Evolutionary conservation across 1,140 invertebrate species (phyloP).

Genomic region (Leptopilina clavipes): DNA sequence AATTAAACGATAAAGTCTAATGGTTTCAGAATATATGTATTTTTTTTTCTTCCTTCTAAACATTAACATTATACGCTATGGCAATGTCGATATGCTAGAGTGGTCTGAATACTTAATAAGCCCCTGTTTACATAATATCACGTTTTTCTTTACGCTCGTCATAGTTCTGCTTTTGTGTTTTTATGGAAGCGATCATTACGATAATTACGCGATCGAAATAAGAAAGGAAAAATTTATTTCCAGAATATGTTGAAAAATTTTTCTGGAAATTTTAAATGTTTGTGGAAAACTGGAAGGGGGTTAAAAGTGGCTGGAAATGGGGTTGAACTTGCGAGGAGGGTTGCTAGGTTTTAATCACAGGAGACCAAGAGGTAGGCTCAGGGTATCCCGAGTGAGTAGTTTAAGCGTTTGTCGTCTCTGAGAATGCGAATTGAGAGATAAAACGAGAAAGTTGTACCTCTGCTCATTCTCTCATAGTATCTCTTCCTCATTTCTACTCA

Average conservation of each 20-base stretch:
- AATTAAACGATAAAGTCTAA: slow-evolving; percentile 22
- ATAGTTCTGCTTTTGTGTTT: neutral
- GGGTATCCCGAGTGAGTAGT: slow-evolving; percentile 60
- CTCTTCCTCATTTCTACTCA: slow-evolving; percentile 49
- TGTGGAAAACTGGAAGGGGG: too few relatives aligned
- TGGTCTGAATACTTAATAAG: slow-evolving; percentile 17
- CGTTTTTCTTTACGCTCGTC: neutral
- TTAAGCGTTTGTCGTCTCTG: slow-evolving; percentile 67
- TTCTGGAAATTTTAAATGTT: too few relatives aligned
- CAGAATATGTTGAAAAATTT: too few relatives aligned
- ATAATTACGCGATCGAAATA: too few relatives aligned
- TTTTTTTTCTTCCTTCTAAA: neutral
- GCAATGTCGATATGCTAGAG: slow-evolving; percentile 7
- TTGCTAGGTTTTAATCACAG: slow-evolving; percentile 72
- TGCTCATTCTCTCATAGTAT: slow-evolving; percentile 41
- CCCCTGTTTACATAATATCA: slow-evolving; percentile 31
- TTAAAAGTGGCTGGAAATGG: slow-evolving; percentile 43
- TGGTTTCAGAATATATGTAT: neutral
- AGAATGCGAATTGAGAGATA: slow-evolving; percentile 72
- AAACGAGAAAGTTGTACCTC: slow-evolving; percentile 66
- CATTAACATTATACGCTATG: neutral
- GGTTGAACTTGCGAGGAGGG: slow-evolving; percentile 48
- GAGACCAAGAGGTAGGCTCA: slow-evolving; percentile 66
- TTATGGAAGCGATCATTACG: too few relatives aligned
- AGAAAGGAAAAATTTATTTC: too few relatives aligned